A percentile compares a stretch with the other conserved stretches of the same genome.
phyloP scores from a whole-genome alignment of 2,888 invertebrate species.

The Cephus nigrinus region DNA sequence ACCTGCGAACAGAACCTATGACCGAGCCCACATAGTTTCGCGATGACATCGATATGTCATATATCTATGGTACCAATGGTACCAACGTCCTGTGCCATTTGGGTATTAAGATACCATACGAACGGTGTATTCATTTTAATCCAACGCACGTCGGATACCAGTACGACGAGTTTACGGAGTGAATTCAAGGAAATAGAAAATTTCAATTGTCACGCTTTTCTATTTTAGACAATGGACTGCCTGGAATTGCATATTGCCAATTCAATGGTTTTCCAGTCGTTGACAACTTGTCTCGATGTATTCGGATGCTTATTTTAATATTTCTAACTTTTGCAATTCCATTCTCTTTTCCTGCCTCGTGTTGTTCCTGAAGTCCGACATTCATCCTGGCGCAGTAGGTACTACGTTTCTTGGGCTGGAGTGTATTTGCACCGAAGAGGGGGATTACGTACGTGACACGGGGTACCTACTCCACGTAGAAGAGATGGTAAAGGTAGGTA shows the following conservation, averaged over 20 bases:
- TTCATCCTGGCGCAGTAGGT: slow-evolving; percentile 11
- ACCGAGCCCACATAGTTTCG: slow-evolving; percentile 33
- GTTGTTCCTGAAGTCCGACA: slow-evolving; percentile 30
- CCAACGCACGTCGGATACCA: slow-evolving; percentile 21
- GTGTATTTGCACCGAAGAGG: background rate
- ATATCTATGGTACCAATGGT: background rate
- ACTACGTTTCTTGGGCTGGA: background rate
- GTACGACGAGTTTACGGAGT: slow-evolving; percentile 9
- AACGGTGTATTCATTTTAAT: slow-evolving; percentile 15
- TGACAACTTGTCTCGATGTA: background rate
- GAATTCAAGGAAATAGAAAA: background rate
- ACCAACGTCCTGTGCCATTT: background rate
- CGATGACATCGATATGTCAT: slow-evolving; percentile 29
- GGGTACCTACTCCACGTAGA: slow-evolving; percentile 23
- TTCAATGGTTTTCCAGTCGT: background rate
- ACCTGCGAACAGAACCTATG: background rate
- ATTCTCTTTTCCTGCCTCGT: background rate
- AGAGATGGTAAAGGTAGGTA: slow-evolving; percentile 37
- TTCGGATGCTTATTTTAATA: background rate
- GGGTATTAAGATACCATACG: background rate
- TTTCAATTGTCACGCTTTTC: background rate
- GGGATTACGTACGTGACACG: slow-evolving; percentile 30
- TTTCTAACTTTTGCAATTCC: background rate
- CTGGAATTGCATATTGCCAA: background rate
- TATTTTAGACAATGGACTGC: background rate